A percentile compares a stretch with the other conserved stretches of the same genome.
phyloP scores from a whole-genome alignment of 2,113 vertebrate species.

The Clupea harengus region DNA sequence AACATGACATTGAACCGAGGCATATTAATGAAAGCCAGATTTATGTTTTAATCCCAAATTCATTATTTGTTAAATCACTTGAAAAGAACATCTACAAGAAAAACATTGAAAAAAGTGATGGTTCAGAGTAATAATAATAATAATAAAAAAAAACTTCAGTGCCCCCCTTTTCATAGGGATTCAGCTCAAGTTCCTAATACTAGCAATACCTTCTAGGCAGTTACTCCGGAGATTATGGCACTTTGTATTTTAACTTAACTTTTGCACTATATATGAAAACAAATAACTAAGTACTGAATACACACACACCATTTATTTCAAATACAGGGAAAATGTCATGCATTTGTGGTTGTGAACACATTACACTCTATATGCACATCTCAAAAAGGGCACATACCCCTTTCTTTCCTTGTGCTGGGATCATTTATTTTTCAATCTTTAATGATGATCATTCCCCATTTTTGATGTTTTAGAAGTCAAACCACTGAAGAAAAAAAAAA shows the following conservation, averaged over 20 bases:
- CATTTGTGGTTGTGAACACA: conserved; percentile 2
- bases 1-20: background rate
- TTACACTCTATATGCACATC: background rate
- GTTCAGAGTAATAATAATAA: background rate
- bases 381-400: background rate
- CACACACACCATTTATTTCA: conserved; percentile 15
- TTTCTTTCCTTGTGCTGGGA: background rate
- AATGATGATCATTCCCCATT: background rate
- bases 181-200: background rate
- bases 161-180: background rate
- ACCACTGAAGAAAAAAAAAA: background rate
- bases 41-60: background rate
- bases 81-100: background rate
- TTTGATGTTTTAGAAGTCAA: background rate
- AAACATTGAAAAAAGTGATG: background rate
- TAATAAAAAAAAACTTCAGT: conserved; percentile 60
- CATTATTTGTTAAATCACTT: background rate
- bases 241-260: background rate
- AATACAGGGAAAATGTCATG: background rate
- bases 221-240: conserved; percentile 6
- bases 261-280: background rate
- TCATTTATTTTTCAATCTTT: background rate
- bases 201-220: conserved; percentile 8
- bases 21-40: background rate
- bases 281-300: conserved; percentile 4